phyloP scores from a whole-genome alignment of 2,113 vertebrate genomes.

The Phylloscopus whistleri region DNA sequence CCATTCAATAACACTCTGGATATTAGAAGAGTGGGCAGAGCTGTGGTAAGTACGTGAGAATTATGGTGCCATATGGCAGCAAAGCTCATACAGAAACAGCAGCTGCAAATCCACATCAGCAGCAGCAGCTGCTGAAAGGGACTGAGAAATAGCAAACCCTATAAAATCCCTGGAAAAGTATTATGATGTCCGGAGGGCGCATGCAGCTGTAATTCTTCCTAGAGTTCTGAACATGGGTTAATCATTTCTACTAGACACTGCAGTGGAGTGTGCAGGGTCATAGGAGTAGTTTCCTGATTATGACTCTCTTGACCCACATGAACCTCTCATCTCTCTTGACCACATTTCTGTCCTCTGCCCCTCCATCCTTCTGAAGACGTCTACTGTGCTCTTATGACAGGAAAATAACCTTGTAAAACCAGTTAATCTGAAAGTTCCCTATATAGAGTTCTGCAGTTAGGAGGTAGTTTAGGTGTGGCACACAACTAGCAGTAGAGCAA shows the following conservation, averaged over 20 bases:
- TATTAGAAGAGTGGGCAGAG: conserved; percentile 2
- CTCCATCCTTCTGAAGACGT: neutral
- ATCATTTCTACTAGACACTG: neutral
- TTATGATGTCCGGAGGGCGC: neutral
- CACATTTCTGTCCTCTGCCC: neutral
- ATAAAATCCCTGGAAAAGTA: neutral
- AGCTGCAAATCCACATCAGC: conserved; percentile 1
- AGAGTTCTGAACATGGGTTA: neutral
- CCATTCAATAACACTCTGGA: neutral
- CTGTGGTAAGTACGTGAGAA: neutral
- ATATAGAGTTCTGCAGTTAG: neutral
- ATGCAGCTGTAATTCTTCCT: neutral
- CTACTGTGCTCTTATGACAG: neutral
- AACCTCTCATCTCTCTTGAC: neutral
- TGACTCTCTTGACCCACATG: neutral
- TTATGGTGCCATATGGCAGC: conserved; percentile 1
- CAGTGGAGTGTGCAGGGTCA: neutral
- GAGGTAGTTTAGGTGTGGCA: neutral
- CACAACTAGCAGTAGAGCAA: neutral
- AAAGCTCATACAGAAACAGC: neutral
- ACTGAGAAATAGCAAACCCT: neutral
- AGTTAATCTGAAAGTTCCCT: neutral
- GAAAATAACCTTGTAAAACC: neutral
- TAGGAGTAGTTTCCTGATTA: neutral
- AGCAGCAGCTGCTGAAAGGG: neutral